These are phyloP conservation scores for Drosophila carrolli DNA, from an alignment of 1,140 invertebrate genomes.

Conservation along the genomic window DNA sequence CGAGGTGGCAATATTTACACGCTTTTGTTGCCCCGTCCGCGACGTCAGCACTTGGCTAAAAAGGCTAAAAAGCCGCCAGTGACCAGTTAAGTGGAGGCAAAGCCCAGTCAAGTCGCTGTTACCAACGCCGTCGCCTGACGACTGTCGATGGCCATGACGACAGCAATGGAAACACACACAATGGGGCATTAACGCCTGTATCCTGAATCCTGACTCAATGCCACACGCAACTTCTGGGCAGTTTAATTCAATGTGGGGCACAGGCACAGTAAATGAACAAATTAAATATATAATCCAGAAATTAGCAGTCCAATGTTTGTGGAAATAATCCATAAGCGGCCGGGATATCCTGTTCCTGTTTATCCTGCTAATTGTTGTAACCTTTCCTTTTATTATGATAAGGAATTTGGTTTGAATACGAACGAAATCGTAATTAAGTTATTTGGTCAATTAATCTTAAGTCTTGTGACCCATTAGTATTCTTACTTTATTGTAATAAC, in stretches of 20 bases:
- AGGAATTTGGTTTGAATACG: background rate
- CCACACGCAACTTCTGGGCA: constrained; percentile 24
- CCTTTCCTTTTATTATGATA: constrained; percentile 4
- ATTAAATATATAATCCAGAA: constrained; percentile 37
- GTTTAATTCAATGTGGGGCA: background rate
- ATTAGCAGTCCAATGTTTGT: constrained; percentile 25
- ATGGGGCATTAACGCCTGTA: constrained; percentile 37
- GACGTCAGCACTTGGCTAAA: constrained; percentile 44
- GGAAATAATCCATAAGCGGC: constrained; percentile 21
- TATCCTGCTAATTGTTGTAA: constrained; percentile 12
- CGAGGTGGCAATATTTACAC: constrained; percentile 74
- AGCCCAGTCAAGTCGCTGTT: constrained; percentile 45
- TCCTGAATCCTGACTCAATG: constrained; percentile 22
- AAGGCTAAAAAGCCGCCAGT: constrained; percentile 46
- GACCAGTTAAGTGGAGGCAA: constrained; percentile 55
- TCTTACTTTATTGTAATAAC: background rate
- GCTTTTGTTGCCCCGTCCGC: constrained; percentile 41
- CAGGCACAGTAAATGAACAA: constrained; percentile 14
- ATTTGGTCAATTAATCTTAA: background rate
- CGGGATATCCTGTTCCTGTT: constrained; percentile 38
- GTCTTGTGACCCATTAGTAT: background rate
- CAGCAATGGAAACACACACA: constrained; percentile 37
- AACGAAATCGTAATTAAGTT: too few relatives aligned
- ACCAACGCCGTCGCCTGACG: constrained; percentile 4
- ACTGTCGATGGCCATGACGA: constrained; percentile 52